Evolutionary conservation across 2,797 vertebrate genomes (phyloP).

Genomic region (Prionace glauca): DNA sequence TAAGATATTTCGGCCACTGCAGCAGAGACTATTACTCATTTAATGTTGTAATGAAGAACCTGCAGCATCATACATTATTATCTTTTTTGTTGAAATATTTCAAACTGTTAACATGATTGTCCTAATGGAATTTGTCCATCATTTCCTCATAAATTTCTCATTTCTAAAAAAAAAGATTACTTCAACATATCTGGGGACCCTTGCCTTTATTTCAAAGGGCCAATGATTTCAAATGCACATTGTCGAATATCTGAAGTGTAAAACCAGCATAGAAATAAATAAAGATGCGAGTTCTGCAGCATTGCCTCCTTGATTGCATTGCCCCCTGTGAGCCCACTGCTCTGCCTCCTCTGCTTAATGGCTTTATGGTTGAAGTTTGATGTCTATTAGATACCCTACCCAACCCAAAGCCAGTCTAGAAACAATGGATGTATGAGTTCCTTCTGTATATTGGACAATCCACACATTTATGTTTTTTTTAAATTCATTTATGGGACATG

Average conservation of each 20-base stretch:
- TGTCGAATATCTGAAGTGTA: background rate
- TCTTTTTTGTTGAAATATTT: background rate
- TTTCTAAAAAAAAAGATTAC: background rate
- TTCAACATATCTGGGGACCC: background rate
- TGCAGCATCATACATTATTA: background rate
- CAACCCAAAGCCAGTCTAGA: background rate
- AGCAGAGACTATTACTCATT: background rate
- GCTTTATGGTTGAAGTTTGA: background rate
- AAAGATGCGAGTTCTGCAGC: background rate
- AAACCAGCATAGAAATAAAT: background rate
- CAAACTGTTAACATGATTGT: background rate
- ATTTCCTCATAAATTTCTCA: slow-evolving; percentile 6
- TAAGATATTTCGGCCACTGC: background rate
- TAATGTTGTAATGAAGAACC: background rate
- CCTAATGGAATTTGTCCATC: slow-evolving; percentile 14
- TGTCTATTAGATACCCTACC: background rate
- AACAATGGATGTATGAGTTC: background rate
- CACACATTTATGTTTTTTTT: background rate
- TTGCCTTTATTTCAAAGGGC: background rate
- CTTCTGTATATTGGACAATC: background rate
- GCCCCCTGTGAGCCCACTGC: too few relatives aligned
- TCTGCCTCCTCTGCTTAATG: background rate
- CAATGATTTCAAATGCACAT: background rate
- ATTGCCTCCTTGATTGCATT: background rate
- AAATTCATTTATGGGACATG: too few relatives aligned